Evolutionary conservation across 2,888 invertebrate genomes (phyloP).

Genomic region (Ectemnius continuus): DNA sequence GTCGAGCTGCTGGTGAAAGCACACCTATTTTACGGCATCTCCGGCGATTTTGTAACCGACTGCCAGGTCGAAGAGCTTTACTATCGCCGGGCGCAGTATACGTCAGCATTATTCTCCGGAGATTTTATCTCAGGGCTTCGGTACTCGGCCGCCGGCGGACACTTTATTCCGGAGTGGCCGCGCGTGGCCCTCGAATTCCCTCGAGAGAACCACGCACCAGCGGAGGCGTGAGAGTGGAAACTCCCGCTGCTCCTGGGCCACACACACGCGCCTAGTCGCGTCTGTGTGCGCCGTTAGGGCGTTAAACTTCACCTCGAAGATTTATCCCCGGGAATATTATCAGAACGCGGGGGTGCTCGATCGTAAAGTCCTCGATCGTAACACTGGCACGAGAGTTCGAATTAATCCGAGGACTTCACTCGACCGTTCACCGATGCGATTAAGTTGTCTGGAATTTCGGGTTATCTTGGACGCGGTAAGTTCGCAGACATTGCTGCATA

Average conservation of each 20-base stretch:
- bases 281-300: constrained; percentile 19
- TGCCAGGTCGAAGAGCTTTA: too few relatives aligned
- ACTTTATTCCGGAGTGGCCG: constrained; percentile 21
- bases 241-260: constrained; percentile 15
- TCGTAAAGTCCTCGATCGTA: constrained; percentile 48
- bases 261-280: constrained; percentile 7
- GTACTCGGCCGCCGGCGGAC: background rate
- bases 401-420: constrained; percentile 24
- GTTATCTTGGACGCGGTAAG: constrained; percentile 8
- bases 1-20: too few relatives aligned
- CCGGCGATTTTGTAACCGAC: too few relatives aligned
- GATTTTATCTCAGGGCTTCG: background rate
- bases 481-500: background rate
- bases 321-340: constrained; percentile 52
- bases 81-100: too few relatives aligned
- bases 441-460: constrained; percentile 6
- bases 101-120: background rate
- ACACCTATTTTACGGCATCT: too few relatives aligned
- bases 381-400: constrained; percentile 23
- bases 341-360: constrained; percentile 35
- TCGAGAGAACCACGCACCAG: constrained; percentile 36
- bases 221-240: constrained; percentile 56
- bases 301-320: constrained; percentile 36
- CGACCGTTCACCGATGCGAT: constrained; percentile 13
- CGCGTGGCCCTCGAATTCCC: constrained; percentile 61